Evolutionary conservation across 2,113 vertebrate genomes (phyloP).

Genomic region (Ameiurus melas): DNA sequence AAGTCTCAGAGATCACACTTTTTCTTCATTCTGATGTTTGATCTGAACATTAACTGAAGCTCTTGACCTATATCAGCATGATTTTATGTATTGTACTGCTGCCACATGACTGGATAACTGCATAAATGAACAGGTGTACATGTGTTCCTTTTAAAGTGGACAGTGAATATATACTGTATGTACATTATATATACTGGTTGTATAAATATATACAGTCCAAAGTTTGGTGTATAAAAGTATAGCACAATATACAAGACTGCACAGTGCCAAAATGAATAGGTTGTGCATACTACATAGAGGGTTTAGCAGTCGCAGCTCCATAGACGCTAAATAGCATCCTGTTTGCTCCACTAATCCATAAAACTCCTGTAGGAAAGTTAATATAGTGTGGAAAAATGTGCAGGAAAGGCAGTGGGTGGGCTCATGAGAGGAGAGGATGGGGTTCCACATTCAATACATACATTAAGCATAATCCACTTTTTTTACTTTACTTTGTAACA

Average conservation of each 20-base stretch:
- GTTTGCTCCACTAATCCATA: conserved; percentile 5
- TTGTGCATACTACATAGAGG: not conserved
- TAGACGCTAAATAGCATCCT: conserved; percentile 4
- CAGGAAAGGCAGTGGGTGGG: not conserved
- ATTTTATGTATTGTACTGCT: not conserved
- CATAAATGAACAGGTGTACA: not conserved
- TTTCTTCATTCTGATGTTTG: not conserved
- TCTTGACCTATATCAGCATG: not conserved
- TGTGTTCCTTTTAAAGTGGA: too few relatives aligned
- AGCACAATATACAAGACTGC: not conserved
- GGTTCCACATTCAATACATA: not conserved
- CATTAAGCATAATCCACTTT: not conserved
- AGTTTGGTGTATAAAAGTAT: not conserved
- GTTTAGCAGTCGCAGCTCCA: not conserved
- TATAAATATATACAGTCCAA: not conserved
- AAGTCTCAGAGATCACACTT: not conserved
- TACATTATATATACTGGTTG: not conserved
- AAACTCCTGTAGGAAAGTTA: not conserved
- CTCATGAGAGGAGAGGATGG: not conserved
- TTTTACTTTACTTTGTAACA: not conserved
- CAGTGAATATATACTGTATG: not conserved
- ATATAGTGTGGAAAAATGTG: conserved; percentile 6
- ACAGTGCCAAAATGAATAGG: not conserved
- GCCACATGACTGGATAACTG: not conserved
- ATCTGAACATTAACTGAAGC: not conserved